phyloP scores from a whole-genome alignment of 2,888 invertebrate species.

The Lapara coniferarum region DNA sequence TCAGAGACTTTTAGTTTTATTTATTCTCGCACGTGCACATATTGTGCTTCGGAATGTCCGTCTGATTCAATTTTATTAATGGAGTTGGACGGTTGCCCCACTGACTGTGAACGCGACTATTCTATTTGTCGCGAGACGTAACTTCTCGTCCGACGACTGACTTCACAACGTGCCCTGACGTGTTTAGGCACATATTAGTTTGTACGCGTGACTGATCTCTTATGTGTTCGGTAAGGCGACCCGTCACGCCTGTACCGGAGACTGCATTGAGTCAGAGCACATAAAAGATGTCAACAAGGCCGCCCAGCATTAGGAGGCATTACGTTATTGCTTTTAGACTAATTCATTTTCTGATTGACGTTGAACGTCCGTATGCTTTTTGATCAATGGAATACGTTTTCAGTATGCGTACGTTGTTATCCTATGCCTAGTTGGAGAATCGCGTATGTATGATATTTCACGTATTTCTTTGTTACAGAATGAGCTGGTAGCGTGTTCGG shows the following conservation, averaged over 20 bases:
- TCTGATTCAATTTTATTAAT: slow-evolving; percentile 84
- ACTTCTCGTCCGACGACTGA: slow-evolving; percentile 50
- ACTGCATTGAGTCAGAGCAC: slow-evolving; percentile 74
- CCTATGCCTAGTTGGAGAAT: too few relatives aligned
- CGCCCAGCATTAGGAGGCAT: slow-evolving; percentile 60
- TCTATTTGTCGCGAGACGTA: slow-evolving; percentile 71
- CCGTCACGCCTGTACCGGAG: slow-evolving; percentile 49
- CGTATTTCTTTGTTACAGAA: slow-evolving; percentile 69
- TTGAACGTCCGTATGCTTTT: slow-evolving; percentile 43
- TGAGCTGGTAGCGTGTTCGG: slow-evolving; percentile 58
- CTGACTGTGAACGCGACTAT: slow-evolving; percentile 74
- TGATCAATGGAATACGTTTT: slow-evolving; percentile 30
- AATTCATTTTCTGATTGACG: slow-evolving; percentile 67
- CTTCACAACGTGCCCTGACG: slow-evolving; percentile 53
- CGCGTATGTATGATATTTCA: too few relatives aligned
- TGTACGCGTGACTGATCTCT: slow-evolving; percentile 40
- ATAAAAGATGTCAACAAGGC: slow-evolving; percentile 71
- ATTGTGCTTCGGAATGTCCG: slow-evolving; percentile 79
- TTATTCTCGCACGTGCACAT: slow-evolving; percentile 76
- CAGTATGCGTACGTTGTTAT: not conserved
- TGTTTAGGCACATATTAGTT: slow-evolving; percentile 55
- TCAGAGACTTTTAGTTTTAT: slow-evolving; percentile 52
- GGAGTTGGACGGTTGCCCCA: slow-evolving; percentile 83
- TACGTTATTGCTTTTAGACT: slow-evolving; percentile 69
- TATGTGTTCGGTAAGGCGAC: slow-evolving; percentile 46